Base-by-base conservation (phyloP, 2,888 invertebrate genomes). In the Tubulanus polymorphus region DNA sequence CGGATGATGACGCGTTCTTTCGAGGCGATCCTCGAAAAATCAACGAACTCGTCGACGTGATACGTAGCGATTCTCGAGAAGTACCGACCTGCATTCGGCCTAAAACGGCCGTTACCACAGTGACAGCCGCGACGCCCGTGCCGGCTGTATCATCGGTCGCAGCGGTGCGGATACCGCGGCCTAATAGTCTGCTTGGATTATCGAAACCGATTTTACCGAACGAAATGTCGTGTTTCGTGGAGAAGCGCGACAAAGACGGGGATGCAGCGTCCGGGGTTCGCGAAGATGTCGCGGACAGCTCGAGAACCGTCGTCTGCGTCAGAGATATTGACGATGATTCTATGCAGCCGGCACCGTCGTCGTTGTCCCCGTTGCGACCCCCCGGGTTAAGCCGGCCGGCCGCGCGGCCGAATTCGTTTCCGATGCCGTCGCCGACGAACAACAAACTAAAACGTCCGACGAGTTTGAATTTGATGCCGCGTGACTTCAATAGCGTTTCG, bases 391-490 rank as follows among this genome's bases (percentile, higher is more conserved):
- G 18, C 18, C 46, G 20, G 46, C 18, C 10, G 46, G 26, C 25
- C 1, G 37, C 37, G 6, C 61, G 69, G 18, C 69, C 70, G 18
- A 62, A 63, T 37, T 68, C 46, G 18, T 26, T 28, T 23, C 23
- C 8, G 15, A 25, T n/a, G 23, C 61, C 57, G 8, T 15, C 50
- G 12, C 48, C 55, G 15, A n/a, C n/a, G n/a, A 45, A 61, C 18
- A 61, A 61, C 27, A 69, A 66, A 53, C 66, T 67, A 59, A 72
- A 69, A 54, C 67, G 79, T 41, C 79, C 79, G 10, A 76, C 75
- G 23, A 76, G 73, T 57, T 63, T 79, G 28, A 73, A 74, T 59
- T 64, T 79, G 18, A 74, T 74, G n/a, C 70, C 65, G 0, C 62
- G 68, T 26, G 68, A 68, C 3, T 64, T 66, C 60, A n/a, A n/a